phyloP scores from a whole-genome alignment of 1,140 invertebrate genomes.

The Drosophila saltans region DNA sequence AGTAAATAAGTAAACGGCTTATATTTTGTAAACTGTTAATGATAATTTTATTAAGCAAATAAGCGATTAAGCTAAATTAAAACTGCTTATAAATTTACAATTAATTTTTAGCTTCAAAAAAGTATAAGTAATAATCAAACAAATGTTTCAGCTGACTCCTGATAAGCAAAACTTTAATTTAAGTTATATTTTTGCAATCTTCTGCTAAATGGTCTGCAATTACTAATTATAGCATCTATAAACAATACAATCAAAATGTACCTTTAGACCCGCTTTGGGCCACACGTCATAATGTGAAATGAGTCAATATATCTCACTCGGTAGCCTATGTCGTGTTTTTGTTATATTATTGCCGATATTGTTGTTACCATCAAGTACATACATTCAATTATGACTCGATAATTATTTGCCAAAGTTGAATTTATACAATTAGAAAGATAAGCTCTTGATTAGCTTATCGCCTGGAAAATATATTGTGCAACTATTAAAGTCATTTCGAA shows the following conservation, averaged over 20 bases:
- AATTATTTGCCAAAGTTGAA: conserved; percentile 21
- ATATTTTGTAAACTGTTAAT: too few species aligned
- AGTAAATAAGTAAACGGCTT: too few species aligned
- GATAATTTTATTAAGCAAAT: too few species aligned
- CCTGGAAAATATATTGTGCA: conserved; percentile 21
- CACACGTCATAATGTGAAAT: neutral
- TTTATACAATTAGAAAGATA: conserved; percentile 45
- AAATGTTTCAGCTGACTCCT: too few species aligned
- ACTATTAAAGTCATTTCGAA: conserved; percentile 29
- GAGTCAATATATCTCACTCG: conserved; percentile 3
- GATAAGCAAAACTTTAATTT: too few species aligned
- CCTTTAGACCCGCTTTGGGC: neutral
- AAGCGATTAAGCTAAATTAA: too few species aligned
- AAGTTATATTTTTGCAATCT: too few species aligned
- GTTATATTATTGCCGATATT: neutral
- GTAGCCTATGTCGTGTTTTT: neutral
- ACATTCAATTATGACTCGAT: conserved; percentile 12
- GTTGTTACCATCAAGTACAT: neutral
- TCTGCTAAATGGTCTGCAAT: too few species aligned
- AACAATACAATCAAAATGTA: neutral
- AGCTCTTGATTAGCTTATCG: conserved; percentile 51
- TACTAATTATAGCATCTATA: too few species aligned
- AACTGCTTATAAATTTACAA: too few species aligned
- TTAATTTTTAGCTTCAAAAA: too few species aligned
- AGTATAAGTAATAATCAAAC: too few species aligned